Percentiles rank a stretch among this genome's conserved stretches.
Evolutionary conservation across 2,797 vertebrate genomes (phyloP).

Genomic region (Borostomias antarcticus): DNA sequence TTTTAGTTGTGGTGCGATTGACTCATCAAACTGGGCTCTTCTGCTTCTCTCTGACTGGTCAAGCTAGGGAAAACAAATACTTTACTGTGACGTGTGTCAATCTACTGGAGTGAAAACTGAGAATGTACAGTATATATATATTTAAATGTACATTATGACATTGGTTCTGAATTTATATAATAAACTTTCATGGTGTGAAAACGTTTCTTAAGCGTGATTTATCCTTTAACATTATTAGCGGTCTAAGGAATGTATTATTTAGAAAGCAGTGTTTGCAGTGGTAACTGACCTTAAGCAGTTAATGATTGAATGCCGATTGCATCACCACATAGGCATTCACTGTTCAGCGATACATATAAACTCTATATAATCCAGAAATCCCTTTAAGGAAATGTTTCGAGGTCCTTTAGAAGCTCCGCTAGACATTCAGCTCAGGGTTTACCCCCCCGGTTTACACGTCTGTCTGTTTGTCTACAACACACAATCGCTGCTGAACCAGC

Average conservation of each 20-base stretch:
- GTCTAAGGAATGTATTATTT: background rate
- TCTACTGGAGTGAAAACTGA: conserved; percentile 59
- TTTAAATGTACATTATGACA: conserved; percentile 34
- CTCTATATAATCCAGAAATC: background rate
- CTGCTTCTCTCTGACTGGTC: conserved; percentile 32
- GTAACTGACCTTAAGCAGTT: background rate
- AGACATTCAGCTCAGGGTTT: background rate
- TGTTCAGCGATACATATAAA: too few species aligned
- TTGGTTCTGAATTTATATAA: conserved; percentile 57
- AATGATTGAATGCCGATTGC: too few species aligned
- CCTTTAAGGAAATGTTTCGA: background rate
- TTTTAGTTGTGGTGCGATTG: conserved; percentile 35
- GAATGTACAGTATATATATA: conserved; percentile 53
- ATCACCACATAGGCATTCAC: too few species aligned
- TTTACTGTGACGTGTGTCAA: conserved; percentile 66
- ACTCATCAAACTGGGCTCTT: conserved; percentile 40
- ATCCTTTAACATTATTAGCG: background rate
- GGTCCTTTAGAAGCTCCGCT: too few species aligned
- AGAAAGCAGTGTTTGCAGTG: background rate
- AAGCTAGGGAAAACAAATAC: conserved; percentile 7
- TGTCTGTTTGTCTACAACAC: conserved; percentile 31
- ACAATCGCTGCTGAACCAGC: conserved; percentile 39
- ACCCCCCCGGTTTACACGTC: conserved; percentile 33
- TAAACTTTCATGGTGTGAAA: conserved; percentile 45
- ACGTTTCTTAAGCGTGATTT: background rate